Evolutionary conservation across 2,113 vertebrate genomes (phyloP).

Genomic region (Pterocles gutturalis): DNA sequence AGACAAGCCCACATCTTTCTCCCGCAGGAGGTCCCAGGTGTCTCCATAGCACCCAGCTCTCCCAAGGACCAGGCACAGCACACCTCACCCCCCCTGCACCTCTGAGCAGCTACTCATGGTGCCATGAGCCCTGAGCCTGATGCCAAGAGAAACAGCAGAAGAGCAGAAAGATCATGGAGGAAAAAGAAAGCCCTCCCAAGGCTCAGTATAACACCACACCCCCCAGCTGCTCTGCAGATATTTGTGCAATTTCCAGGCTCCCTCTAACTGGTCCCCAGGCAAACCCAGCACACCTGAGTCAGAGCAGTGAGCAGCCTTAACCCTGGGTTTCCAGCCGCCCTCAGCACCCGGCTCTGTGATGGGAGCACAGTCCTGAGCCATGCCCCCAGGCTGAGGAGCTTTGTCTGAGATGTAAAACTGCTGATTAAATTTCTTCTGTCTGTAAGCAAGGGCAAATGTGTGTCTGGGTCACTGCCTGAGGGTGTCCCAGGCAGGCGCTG

Average conservation of each 20-base stretch:
- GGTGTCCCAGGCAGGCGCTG: background rate
- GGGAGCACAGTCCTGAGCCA: background rate
- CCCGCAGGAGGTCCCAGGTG: background rate
- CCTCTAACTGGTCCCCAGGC: background rate
- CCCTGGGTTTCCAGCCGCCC: fast-evolving
- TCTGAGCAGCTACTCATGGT: background rate
- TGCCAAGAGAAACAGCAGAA: background rate
- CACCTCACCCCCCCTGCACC: background rate
- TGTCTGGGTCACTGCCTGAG: background rate
- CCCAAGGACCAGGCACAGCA: background rate
- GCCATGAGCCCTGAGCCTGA: background rate
- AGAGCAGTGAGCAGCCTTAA: fast-evolving
- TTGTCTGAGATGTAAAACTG: background rate
- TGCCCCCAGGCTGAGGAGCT: background rate
- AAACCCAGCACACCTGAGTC: background rate
- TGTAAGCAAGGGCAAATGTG: background rate
- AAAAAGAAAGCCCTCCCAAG: background rate
- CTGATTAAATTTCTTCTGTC: background rate
- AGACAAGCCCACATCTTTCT: background rate
- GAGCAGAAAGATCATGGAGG: fast-evolving
- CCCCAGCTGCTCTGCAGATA: background rate
- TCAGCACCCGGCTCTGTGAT: background rate
- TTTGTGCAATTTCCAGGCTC: background rate
- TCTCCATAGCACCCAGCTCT: background rate
- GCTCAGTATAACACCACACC: background rate